Evolutionary conservation across 2,113 vertebrate species (phyloP), one percentile per base, ranked within the genome.

Genomic region (Danionella cerebrum): DNA sequence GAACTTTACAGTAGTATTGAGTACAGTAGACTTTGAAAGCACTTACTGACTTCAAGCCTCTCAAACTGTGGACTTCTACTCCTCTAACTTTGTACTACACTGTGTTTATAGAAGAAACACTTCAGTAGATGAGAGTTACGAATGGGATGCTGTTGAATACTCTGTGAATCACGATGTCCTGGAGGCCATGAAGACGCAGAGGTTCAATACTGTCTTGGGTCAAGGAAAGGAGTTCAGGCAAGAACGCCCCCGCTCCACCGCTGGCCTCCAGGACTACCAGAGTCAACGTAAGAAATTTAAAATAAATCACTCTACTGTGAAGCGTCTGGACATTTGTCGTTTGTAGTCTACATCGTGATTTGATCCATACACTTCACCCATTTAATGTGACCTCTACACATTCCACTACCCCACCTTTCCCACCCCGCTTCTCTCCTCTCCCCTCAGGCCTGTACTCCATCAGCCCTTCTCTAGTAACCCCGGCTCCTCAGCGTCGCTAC

Each of bases 91-190:
- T 29, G 60, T 52, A 69, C 65, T 67, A 68, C 45, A 14, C 42
- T 67, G 14, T 69, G 9, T 63, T 44, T 84, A 45, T 75, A 89
- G 87, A 86, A 87, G 87, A 79, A 89, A 89, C 81, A 84, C 89
- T 8, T 88, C 85, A 71, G 88, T 90, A 79, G 89, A 90, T 83
- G 88, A 90, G 78, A 86, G 86, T 83, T 89, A 90, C 82, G 89
- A 90, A 72, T 90, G 87, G 87, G 87, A 90, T 77, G 77, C 87
- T 53, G 75, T 75, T 13, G 87, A 90, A 65, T 77, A 69, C 63
- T 78, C 71, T 51, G 74, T 81, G 81, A 85, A 88, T 70, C 58
- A 70, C 0, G 79, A 88, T 59, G 75, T 83, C 81, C 83, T 86
- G 83, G 84, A 87, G 77, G 83, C 79, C 79, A 73, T 68, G 44